Evolutionary conservation across 2,888 invertebrate species (phyloP).

Genomic region (Melanchra persicariae): DNA sequence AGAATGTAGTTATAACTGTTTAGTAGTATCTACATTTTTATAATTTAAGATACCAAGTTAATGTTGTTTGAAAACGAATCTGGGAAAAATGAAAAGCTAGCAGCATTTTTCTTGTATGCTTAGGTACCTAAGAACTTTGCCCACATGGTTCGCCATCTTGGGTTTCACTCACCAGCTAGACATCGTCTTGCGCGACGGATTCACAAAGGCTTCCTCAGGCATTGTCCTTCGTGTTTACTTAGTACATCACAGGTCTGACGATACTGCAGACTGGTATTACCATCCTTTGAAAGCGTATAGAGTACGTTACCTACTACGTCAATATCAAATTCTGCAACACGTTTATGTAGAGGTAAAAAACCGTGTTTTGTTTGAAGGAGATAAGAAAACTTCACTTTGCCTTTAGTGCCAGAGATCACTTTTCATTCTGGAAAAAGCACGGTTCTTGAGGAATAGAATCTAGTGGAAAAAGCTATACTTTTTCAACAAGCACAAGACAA

Average conservation of each 20-base stretch:
- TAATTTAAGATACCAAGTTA: not conserved
- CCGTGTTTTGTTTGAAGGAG: too few species aligned
- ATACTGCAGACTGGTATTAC: not conserved
- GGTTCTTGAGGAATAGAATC: not conserved
- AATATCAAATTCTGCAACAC: not conserved
- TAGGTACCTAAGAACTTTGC: not conserved
- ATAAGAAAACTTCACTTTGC: not conserved
- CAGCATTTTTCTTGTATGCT: not conserved
- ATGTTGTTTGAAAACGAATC: not conserved
- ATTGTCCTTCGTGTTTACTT: not conserved
- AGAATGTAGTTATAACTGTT: too few species aligned
- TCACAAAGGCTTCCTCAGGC: constrained; percentile 21
- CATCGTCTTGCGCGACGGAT: constrained; percentile 5
- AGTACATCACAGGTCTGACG: not conserved
- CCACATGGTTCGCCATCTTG: constrained; percentile 2
- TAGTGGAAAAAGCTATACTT: too few species aligned
- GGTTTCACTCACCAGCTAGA: constrained; percentile 6
- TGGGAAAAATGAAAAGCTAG: not conserved
- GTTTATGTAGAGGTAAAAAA: too few species aligned
- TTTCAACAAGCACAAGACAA: too few species aligned
- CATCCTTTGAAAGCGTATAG: not conserved
- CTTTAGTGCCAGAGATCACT: not conserved
- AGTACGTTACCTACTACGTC: fast-evolving
- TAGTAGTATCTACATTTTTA: too few species aligned
- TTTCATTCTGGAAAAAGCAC: not conserved